Conservation (phyloP, 2,888 invertebrate genomes). For the Platycheirus rosarum region DNA sequence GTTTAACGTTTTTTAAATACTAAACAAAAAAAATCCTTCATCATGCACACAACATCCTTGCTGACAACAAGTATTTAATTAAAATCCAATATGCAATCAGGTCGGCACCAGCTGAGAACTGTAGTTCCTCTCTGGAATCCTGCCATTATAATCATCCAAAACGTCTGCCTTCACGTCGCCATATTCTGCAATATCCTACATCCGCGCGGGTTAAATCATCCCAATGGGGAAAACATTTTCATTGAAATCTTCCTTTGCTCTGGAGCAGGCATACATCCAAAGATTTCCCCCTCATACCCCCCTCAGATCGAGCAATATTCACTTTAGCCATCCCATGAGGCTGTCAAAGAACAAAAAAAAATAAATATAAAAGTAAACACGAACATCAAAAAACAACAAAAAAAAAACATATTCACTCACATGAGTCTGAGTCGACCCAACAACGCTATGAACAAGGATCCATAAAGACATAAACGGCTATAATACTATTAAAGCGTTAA, state of each 20-base stretch:
- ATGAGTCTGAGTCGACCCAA: conserved; percentile 30
- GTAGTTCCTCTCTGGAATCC: conserved; percentile 31
- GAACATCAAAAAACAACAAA: neutral
- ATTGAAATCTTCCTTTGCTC: conserved; percentile 3
- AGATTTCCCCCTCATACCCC: conserved; percentile 3
- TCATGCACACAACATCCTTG: no score
- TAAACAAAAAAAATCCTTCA: no score
- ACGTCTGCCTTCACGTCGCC: neutral
- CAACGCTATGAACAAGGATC: neutral
- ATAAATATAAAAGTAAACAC: conserved; percentile 15
- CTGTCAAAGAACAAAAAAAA: conserved; percentile 11
- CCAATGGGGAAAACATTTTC: conserved; percentile 3
- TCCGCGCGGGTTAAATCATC: no score
- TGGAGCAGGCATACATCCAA: conserved; percentile 14
- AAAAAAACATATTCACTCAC: conserved; percentile 41
- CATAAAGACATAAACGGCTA: conserved; percentile 43
- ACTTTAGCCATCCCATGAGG: conserved; percentile 54
- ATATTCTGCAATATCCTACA: neutral
- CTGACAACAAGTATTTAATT: conserved; percentile 54
- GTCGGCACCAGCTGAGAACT: conserved; percentile 45
- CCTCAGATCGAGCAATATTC: conserved; percentile 36
- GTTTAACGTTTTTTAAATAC: no score
- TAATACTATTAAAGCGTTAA: conserved; percentile 48
- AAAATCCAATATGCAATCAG: conserved; percentile 64
- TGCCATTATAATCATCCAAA: conserved; percentile 11